Conservation (phyloP, 2,113 vertebrate genomes). For the Phylloscopus trochilus region DNA sequence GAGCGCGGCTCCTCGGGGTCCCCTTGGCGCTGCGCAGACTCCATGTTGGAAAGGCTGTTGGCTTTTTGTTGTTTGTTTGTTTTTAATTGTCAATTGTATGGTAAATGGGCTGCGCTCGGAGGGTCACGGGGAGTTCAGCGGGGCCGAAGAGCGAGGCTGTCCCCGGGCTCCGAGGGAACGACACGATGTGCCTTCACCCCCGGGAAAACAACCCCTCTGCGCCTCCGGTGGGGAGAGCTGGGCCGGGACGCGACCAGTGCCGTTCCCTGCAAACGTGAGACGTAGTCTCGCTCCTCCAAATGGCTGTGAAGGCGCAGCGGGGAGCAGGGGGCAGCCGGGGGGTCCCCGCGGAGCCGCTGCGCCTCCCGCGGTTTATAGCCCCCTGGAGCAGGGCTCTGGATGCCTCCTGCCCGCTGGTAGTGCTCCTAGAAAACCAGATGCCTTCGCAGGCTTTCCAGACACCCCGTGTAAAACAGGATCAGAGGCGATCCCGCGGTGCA, state of each 20-base stretch:
- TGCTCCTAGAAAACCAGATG: slow-evolving; percentile 56
- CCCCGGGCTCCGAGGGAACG: neutral
- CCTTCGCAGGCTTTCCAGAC: slow-evolving; percentile 55
- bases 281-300: neutral
- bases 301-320: neutral
- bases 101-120: slow-evolving; percentile 67
- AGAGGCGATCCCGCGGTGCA: slow-evolving; percentile 32
- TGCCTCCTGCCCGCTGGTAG: slow-evolving; percentile 36
- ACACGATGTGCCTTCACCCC: neutral
- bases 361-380: slow-evolving; percentile 45
- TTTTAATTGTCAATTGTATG: slow-evolving; percentile 77
- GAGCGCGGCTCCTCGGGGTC: slow-evolving; percentile 2
- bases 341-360: neutral
- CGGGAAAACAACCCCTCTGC: neutral
- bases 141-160: slow-evolving; percentile 36
- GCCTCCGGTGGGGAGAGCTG: neutral
- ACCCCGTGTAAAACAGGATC: slow-evolving; percentile 53
- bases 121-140: slow-evolving; percentile 77
- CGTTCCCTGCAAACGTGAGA: neutral
- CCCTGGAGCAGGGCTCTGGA: slow-evolving; percentile 13
- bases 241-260: neutral
- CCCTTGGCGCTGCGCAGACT: slow-evolving; percentile 61
- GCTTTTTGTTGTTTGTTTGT: slow-evolving; percentile 75
- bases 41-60: slow-evolving; percentile 54
- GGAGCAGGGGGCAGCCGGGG: neutral